These are phyloP conservation scores for Danio jaintianensis DNA, from an alignment of 2,797 vertebrate species.

Conservation along the genomic window DNA sequence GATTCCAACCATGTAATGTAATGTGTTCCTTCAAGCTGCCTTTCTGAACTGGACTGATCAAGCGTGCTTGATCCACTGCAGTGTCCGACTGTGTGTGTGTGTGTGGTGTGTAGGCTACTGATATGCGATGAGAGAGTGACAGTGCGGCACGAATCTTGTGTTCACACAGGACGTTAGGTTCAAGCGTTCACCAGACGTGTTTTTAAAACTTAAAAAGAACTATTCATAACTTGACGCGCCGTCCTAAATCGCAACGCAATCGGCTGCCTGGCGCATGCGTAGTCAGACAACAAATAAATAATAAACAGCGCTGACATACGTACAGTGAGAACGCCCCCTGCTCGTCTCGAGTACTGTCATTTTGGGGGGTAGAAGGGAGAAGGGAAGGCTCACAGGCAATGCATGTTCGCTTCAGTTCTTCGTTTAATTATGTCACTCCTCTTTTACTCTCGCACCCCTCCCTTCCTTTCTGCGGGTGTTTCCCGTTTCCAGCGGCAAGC, in stretches of 20 bases:
- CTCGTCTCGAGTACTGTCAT: conserved; percentile 57
- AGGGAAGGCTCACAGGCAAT: conserved; percentile 36
- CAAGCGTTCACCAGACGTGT: background rate
- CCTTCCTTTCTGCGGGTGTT: conserved; percentile 75
- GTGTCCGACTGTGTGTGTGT: conserved; percentile 57
- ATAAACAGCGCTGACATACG: background rate
- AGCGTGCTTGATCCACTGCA: conserved; percentile 57
- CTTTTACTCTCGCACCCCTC: conserved; percentile 64
- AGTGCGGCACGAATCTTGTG: conserved; percentile 71
- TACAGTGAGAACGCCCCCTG: conserved; percentile 16
- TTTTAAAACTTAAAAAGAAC: conserved; percentile 11
- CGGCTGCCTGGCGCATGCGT: conserved; percentile 12
- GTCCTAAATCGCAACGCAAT: conserved; percentile 13
- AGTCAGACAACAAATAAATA: background rate
- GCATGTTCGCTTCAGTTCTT: conserved; percentile 6
- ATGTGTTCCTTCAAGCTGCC: background rate
- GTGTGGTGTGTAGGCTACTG: background rate
- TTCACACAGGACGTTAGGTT: background rate
- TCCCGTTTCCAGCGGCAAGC: conserved; percentile 75
- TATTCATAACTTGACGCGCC: conserved; percentile 26
- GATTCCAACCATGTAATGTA: conserved; percentile 15
- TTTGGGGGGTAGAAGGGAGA: background rate
- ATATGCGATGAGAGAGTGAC: conserved; percentile 50
- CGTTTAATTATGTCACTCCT: conserved; percentile 76
- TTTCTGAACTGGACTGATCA: background rate